phyloP scores from a whole-genome alignment of 2,113 vertebrate genomes.

The Hyla sarda region DNA sequence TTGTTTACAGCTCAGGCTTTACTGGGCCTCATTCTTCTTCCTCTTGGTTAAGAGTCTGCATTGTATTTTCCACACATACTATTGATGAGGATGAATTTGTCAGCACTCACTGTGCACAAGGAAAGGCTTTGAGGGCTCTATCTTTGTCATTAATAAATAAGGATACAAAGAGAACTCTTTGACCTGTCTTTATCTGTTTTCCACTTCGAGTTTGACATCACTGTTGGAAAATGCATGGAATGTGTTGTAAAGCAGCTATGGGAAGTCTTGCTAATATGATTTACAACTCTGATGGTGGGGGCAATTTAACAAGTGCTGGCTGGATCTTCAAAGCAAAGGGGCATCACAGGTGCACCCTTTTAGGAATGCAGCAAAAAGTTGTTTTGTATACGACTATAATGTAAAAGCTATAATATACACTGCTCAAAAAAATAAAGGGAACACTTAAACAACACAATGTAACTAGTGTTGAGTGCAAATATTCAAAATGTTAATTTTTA shows the following conservation, averaged over 20 bases:
- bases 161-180: conserved; percentile 63
- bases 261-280: conserved; percentile 65
- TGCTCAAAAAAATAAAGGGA: too few species aligned
- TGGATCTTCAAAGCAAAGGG: conserved; percentile 62
- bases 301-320: conserved; percentile 67
- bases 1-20: conserved; percentile 20
- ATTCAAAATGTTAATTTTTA: too few species aligned
- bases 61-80: conserved; percentile 26
- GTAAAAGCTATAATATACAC: background rate
- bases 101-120: background rate
- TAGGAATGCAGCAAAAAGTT: conserved; percentile 16
- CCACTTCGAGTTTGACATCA: conserved; percentile 65
- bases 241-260: conserved; percentile 67
- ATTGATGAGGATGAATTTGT: conserved; percentile 15
- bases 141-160: conserved; percentile 61
- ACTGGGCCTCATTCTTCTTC: background rate
- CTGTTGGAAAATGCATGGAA: conserved; percentile 63
- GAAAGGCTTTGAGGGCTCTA: conserved; percentile 53
- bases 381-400: background rate
- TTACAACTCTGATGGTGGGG: conserved; percentile 65
- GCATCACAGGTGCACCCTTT: conserved; percentile 65
- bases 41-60: background rate
- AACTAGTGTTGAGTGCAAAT: too few species aligned
- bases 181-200: conserved; percentile 67
- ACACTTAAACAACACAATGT: too few species aligned